Conservation (phyloP, 2,888 invertebrate genomes). For the Zootermopsis nevadensis region DNA sequence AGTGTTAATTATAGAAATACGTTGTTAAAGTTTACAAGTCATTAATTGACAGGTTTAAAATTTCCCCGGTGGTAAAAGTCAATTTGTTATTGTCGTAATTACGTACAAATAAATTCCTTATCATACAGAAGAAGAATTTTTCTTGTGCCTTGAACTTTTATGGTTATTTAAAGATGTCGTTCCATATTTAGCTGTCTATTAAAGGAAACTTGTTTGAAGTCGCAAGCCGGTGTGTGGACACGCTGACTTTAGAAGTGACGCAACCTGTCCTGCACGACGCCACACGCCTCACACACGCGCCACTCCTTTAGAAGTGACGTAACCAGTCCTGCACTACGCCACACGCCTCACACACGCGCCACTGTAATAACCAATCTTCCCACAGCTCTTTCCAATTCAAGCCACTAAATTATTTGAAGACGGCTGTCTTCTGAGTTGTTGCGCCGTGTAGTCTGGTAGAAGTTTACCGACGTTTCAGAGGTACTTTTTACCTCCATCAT, state of each 20-base stretch:
- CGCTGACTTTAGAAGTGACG: conserved; percentile 20
- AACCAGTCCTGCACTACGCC: no score
- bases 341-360: no score
- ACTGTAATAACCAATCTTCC: no score
- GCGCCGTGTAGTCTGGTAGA: no score
- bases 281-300: conserved; percentile 12
- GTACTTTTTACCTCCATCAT: no score
- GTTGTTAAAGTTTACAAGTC: no score
- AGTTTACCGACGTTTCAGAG: no score
- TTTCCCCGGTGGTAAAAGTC: no score
- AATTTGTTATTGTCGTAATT: no score
- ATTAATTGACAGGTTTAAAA: no score
- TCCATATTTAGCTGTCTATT: background rate
- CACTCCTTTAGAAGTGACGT: background rate
- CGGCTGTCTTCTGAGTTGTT: background rate
- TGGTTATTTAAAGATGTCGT: conserved; percentile 10
- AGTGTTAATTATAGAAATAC: no score
- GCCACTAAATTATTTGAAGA: background rate
- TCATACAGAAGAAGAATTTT: background rate
- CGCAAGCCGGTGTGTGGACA: background rate
- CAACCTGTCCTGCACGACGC: background rate
- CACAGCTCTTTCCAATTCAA: background rate
- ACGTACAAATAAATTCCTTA: background rate
- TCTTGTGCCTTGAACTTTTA: background rate
- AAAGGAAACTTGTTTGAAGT: conserved; percentile 4